A percentile compares a stretch with the other conserved stretches of the same genome.
Evolutionary conservation across 2,888 invertebrate genomes (phyloP).

Genomic region (Temnothorax ravouxi): DNA sequence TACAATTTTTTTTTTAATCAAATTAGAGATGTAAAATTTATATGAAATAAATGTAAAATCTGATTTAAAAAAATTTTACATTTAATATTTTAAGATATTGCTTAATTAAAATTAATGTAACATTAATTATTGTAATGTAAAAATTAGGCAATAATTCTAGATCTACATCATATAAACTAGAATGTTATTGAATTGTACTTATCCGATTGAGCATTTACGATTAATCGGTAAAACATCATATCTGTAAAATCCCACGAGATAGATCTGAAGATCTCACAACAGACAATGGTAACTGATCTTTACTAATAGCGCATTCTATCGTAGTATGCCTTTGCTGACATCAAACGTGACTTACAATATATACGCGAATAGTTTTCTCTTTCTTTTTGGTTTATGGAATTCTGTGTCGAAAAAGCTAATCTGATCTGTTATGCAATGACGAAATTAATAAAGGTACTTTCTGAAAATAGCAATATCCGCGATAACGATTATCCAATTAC

Average conservation of each 20-base stretch:
- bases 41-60: background rate
- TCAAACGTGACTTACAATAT: conserved; percentile 46
- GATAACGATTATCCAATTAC: background rate
- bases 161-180: background rate
- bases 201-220: conserved; percentile 5
- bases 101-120: background rate
- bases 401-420: conserved; percentile 12
- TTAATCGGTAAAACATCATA: conserved; percentile 30
- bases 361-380: background rate
- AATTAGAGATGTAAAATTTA: background rate
- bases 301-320: conserved; percentile 48
- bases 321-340: conserved; percentile 12
- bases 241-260: conserved; percentile 31
- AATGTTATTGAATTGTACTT: conserved; percentile 18
- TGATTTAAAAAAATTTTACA: conserved; percentile 5
- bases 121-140: background rate
- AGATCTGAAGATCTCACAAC: conserved; percentile 10
- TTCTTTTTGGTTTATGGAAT: conserved; percentile 4
- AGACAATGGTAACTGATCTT: conserved; percentile 20
- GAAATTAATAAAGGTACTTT: background rate
- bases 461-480: background rate
- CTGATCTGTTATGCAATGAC: background rate
- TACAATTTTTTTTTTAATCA: background rate
- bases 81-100: background rate
- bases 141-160: background rate